Base-by-base conservation (phyloP, 2,888 invertebrate genomes). In the Dasypolia templi region DNA sequence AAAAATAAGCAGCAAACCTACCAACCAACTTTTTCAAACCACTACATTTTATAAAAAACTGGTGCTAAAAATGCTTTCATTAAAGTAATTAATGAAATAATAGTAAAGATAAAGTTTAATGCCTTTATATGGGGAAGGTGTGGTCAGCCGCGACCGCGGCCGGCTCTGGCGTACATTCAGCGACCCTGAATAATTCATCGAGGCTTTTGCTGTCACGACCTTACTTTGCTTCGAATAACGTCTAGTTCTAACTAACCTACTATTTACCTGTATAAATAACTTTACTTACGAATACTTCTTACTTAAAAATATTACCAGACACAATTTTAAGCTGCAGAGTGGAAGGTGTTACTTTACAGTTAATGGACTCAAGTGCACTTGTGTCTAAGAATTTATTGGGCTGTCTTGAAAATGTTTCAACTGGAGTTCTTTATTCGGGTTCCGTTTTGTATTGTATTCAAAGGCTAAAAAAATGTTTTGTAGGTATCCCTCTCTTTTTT, bases 171-270 rank as follows among this genome's bases (percentile, higher is more conserved):
- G 90, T 91, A 92, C 90, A 92, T 92, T 90, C 91, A 92, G 89
- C 91, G 89, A 89, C 89, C 89, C 89, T 94, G 93, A 94, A 94
- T 94, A 92, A 94, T 94, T 94, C 93, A 94, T 93, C 83, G 88
- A 82, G 90, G 88, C 87, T 91, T 87, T 89, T 77, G 89, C 91
- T 91, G 91, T 91, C 93, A 91, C 88, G 88, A 88, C 90, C 89
- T 91, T 90, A 90, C 92, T 88, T 90, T 87, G 84, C 88, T 87
- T 83, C 86, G 86, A 86, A 88, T 88, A 88, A 87, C 85, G 87
- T 88, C 88, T 91, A 89, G 81, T 86, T 86, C 81, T 68, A 85
- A 82, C 81, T 76, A 77, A 63, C 66, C 14, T 68, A 70, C 68
- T 77, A 74, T 81, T 73, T 81, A 77, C 75, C 76, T 84, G 74